Conservation (phyloP, 1,140 invertebrate genomes). For the Lordiphosa stackelbergi region DNA sequence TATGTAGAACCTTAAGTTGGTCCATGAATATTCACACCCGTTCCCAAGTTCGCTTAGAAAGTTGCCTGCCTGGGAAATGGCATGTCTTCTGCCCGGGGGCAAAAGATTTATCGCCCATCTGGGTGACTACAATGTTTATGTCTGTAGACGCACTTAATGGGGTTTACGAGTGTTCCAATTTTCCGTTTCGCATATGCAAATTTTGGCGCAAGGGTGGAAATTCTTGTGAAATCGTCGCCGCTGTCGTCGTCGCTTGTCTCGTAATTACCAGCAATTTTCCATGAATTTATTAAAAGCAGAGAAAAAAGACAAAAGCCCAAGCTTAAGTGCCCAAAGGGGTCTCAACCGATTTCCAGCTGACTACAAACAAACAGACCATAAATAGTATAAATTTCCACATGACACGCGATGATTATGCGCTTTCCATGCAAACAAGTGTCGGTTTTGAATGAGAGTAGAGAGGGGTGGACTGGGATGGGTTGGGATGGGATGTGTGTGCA, state of each 20-base stretch:
- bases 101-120: conserved; percentile 51
- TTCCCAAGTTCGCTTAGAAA: conserved; percentile 25
- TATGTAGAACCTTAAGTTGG: conserved; percentile 31
- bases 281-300: conserved; percentile 64
- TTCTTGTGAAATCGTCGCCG: conserved; percentile 63
- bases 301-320: conserved; percentile 35
- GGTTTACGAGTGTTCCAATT: conserved; percentile 41
- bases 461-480: conserved; percentile 11
- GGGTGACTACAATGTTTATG: conserved; percentile 27
- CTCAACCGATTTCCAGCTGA: conserved; percentile 30
- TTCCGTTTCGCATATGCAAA: conserved; percentile 41
- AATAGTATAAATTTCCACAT: conserved; percentile 76
- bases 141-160: conserved; percentile 20
- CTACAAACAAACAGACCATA: conserved; percentile 72
- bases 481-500: conserved; percentile 49
- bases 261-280: conserved; percentile 71
- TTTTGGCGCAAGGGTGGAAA: conserved; percentile 23
- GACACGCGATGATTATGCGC: conserved; percentile 75
- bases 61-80: conserved; percentile 49
- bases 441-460: conserved; percentile 1
- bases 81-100: neutral
- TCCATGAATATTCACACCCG: conserved; percentile 55
- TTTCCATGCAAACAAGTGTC: conserved; percentile 61
- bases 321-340: conserved; percentile 49
- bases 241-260: conserved; percentile 42